Conservation (phyloP, 2,113 vertebrate genomes). For the Vombatus ursinus region DNA sequence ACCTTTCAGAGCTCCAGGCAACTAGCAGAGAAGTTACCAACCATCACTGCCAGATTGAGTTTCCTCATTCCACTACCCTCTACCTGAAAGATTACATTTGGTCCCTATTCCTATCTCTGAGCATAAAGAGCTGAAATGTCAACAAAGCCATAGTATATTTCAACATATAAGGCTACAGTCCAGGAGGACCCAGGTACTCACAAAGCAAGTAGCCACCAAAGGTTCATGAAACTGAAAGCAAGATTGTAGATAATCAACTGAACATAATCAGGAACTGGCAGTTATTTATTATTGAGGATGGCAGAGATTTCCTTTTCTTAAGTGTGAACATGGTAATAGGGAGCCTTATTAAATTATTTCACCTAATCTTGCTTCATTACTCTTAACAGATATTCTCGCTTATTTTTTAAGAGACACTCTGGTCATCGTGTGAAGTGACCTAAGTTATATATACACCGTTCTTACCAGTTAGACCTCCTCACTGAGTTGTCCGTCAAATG, state of each 20-base stretch:
- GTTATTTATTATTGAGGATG: not conserved
- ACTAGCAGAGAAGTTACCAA: no score
- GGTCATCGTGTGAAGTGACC: not conserved
- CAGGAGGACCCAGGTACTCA: not conserved
- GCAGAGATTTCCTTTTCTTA: not conserved
- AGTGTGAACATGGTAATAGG: not conserved
- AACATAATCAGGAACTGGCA: not conserved
- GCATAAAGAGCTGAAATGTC: no score
- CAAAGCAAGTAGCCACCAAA: not conserved
- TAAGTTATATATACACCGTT: not conserved
- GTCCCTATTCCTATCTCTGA: no score
- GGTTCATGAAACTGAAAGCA: not conserved
- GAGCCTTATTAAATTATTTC: conserved; percentile 22
- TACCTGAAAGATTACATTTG: not conserved
- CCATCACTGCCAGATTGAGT: no score
- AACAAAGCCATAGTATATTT: no score
- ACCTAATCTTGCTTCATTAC: not conserved
- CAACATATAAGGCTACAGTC: no score
- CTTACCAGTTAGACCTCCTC: conserved; percentile 17
- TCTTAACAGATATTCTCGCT: conserved; percentile 26
- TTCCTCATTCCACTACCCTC: not conserved
- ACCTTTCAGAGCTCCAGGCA: no score
- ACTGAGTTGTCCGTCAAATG: conserved; percentile 26
- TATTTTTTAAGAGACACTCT: not conserved
- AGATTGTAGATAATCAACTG: not conserved